Conservation (phyloP, 2,888 invertebrate genomes). For the Ephialtes manifestator region DNA sequence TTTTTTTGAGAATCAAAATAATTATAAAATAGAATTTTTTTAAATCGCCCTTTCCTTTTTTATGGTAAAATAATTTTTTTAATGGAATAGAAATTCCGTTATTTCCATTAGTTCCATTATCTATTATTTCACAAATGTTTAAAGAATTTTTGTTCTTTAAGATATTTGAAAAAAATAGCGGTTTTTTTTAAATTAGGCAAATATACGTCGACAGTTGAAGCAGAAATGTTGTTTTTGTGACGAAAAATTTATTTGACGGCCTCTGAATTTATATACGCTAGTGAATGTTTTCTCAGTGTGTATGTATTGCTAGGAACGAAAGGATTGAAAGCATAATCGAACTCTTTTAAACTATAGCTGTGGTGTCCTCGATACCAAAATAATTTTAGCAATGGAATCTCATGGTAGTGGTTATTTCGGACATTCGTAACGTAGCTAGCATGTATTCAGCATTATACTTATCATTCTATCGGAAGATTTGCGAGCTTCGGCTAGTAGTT, state of each 20-base stretch:
- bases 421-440: neutral
- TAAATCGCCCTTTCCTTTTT: no score
- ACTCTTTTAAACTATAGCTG: neutral
- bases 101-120: no score
- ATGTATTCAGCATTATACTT: neutral
- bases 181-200: neutral
- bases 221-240: neutral
- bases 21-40: no score
- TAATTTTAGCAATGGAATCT: constrained; percentile 2
- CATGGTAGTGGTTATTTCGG: neutral
- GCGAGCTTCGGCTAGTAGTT: neutral
- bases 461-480: neutral
- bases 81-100: no score
- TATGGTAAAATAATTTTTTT: no score
- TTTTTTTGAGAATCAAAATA: no score
- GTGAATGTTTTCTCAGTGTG: no score
- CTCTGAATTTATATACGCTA: no score
- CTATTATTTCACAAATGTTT: no score
- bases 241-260: neutral
- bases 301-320: neutral
- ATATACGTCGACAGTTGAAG: neutral
- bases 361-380: constrained; percentile 11
- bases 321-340: neutral
- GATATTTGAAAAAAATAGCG: neutral
- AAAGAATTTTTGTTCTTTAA: no score